Conservation (phyloP, 2,113 vertebrate genomes). For the Apodemus speciosus region DNA sequence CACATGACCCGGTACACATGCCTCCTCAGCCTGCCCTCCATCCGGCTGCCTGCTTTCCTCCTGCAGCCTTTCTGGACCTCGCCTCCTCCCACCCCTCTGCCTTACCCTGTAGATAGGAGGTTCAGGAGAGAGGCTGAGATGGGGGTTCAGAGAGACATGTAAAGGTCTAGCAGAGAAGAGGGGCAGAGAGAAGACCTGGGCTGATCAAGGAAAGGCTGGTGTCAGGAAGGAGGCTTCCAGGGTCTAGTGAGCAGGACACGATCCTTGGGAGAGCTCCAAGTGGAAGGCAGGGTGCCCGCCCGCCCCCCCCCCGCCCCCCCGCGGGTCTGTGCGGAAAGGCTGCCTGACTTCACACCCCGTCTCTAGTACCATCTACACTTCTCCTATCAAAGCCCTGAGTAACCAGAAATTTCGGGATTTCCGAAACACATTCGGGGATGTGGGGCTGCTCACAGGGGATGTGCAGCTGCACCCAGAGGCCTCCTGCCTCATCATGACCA, state of each 20-base stretch:
- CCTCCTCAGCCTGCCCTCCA: background rate
- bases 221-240: background rate
- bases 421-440: conserved; percentile 92
- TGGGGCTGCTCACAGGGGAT: conserved; percentile 93
- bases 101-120: background rate
- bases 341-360: background rate
- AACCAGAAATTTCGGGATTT: conserved; percentile 98
- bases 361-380: conserved; percentile 93
- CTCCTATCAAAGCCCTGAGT: conserved; percentile 95
- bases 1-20: conserved; percentile 93
- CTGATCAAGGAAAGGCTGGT: background rate
- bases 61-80: background rate
- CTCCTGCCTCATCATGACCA: conserved; percentile 96
- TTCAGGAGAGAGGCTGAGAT: background rate
- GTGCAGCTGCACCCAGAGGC: conserved; percentile 93
- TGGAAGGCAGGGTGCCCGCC: background rate
- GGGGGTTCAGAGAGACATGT: background rate
- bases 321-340: background rate
- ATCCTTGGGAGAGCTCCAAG: background rate
- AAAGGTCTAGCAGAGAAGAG: background rate
- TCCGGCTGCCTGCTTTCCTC: background rate
- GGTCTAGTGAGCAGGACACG: background rate
- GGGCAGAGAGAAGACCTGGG: background rate
- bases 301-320: too few species aligned
- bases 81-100: accelerated